Base-by-base conservation (phyloP, 2,888 invertebrate species). In the Drosophila sordidapex region DNA sequence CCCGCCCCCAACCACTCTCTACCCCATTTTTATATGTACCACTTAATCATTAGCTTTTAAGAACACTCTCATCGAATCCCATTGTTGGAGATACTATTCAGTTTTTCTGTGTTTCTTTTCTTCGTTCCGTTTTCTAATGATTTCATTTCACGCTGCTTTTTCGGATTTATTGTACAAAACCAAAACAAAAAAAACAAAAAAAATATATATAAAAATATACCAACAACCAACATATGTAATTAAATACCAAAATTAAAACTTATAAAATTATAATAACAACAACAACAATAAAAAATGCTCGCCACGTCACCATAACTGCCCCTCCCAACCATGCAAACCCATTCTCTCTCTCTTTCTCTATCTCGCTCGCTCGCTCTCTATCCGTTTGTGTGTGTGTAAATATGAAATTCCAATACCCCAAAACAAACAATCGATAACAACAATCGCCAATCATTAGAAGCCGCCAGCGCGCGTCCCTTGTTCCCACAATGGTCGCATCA, bases 401-500 rank as follows among this genome's bases (percentile, higher is more conserved):
- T 63, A 73, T 56, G 13, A 67, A 67, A 38, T 35, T 21, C 21
- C 46, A 25, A 46, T 38, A 57, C 43, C 63, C 48, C 29, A 7
- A 70, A 59, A 63, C n/a, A 25, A 46, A 63, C 38, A 52, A 61
- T 35, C 56, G 25, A 53, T 63, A 43, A 67, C 48, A 38, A 61
- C 35, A 43, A 64, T 27, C 49, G 27, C 7, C n/a, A 40, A 57
- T n/a, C 65, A 35, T 21, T 87, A 93, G 93, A 93, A 89, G 87
- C 93, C 82, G 90, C 93, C 83, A 88, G 88, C 65, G 91, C 93
- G 92, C 95, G 97, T 93, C 97, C 97, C 91, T 95, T 97, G 93
- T 98, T 98, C 94, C 97, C 97, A 89, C 97, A 98, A 95, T 98
- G 98, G 97, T 97, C 97, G 90, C 97, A 97, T 94, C 97, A 97